A percentile compares a stretch with the other conserved stretches of the same genome.
phyloP scores from a whole-genome alignment of 2,888 invertebrate genomes.

The Melieria picta region DNA sequence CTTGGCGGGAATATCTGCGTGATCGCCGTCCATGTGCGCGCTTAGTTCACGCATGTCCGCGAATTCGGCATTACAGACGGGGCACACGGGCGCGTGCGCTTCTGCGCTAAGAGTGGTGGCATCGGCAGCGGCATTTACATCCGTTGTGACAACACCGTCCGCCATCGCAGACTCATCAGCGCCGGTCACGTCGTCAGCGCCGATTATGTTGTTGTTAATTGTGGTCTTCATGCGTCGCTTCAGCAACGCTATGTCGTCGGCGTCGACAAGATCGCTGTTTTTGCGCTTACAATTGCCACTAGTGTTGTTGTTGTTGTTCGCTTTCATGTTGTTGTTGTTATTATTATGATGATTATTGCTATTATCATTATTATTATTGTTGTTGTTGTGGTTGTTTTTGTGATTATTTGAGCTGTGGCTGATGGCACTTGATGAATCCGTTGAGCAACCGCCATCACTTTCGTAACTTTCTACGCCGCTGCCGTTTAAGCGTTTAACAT shows the following conservation, averaged over 20 bases:
- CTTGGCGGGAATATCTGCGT: constrained; percentile 74
- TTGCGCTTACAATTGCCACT: constrained; percentile 59
- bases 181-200: constrained; percentile 35
- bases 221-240: constrained; percentile 57
- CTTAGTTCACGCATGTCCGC: constrained; percentile 71
- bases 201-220: constrained; percentile 53
- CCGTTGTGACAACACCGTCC: constrained; percentile 37
- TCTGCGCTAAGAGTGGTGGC: constrained; percentile 5
- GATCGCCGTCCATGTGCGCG: constrained; percentile 73
- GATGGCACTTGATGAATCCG: constrained; percentile 66
- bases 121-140: not conserved
- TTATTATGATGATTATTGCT: constrained; percentile 55
- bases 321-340: constrained; percentile 51
- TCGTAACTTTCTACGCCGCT: constrained; percentile 69
- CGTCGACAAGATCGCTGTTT: constrained; percentile 55
- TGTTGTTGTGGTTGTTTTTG: constrained; percentile 63
- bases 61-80: constrained; percentile 75
- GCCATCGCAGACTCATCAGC: not conserved
- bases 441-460: constrained; percentile 68
- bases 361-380: constrained; percentile 53
- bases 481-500: constrained; percentile 50
- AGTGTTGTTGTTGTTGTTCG: constrained; percentile 62
- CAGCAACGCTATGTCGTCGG: constrained; percentile 49
- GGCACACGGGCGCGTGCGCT: constrained; percentile 66
- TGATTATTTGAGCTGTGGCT: constrained; percentile 60